A percentile compares a stretch with the other conserved stretches of the same genome.
Conservation (phyloP, 2,113 vertebrate species). For the Ceyx melanurus region DNA sequence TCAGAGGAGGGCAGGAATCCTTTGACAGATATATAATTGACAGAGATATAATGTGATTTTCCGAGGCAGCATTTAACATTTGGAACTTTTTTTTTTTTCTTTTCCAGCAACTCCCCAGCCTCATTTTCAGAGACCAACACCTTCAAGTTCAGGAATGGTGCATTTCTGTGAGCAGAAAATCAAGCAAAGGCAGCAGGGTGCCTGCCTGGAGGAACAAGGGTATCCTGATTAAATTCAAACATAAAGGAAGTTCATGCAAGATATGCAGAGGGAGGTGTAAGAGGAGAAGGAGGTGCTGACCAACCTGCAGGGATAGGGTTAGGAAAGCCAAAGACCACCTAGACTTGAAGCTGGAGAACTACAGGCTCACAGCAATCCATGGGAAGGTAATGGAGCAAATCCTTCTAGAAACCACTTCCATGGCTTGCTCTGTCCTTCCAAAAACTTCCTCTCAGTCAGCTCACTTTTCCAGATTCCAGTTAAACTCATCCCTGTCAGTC, state of each 20-base stretch:
- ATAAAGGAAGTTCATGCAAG: background rate
- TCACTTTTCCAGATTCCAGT: background rate
- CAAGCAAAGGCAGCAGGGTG: background rate
- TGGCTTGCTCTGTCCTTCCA: background rate
- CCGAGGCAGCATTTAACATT: slow-evolving; percentile 9
- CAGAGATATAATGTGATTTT: background rate
- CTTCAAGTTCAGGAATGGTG: background rate
- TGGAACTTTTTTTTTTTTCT: background rate
- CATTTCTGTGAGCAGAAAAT: background rate
- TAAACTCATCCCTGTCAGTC: background rate
- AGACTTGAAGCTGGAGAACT: background rate
- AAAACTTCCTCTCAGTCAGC: background rate
- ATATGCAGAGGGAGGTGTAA: background rate
- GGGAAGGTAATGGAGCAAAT: background rate
- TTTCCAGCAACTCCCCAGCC: background rate
- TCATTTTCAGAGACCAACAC: background rate
- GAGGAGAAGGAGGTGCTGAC: background rate
- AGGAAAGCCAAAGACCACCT: background rate
- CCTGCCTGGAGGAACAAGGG: background rate
- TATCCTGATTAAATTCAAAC: background rate
- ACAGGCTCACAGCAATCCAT: background rate
- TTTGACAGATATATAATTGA: background rate
- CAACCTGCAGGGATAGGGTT: background rate
- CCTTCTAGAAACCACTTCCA: background rate
- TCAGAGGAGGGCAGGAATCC: background rate